Conservation (phyloP, 1,140 invertebrate species). For the Sycophila sp. region DNA sequence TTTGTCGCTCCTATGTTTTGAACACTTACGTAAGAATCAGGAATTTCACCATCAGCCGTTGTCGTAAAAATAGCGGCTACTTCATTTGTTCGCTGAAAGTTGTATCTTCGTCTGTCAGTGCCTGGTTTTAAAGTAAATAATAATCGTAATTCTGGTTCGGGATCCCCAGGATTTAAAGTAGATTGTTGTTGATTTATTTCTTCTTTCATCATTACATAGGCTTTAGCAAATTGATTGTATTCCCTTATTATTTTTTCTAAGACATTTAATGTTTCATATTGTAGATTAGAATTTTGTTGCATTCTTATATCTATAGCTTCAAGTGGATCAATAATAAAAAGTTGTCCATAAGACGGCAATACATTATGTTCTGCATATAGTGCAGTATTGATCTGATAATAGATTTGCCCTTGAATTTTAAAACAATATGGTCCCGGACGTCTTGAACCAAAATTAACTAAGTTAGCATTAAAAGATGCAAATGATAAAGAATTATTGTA, state of each 20-base stretch:
- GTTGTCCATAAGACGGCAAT: conserved; percentile 26
- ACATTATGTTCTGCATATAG: conserved; percentile 18
- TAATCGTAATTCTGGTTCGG: conserved; percentile 28
- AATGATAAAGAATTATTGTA: conserved; percentile 32
- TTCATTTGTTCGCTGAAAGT: conserved; percentile 41
- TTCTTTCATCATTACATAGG: conserved; percentile 37
- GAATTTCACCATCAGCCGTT: conserved; percentile 41
- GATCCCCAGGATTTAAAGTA: not conserved
- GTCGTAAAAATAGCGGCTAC: conserved; percentile 42
- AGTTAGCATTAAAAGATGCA: conserved; percentile 38
- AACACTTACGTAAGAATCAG: conserved; percentile 37
- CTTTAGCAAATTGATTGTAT: conserved; percentile 32
- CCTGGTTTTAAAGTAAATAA: conserved; percentile 34
- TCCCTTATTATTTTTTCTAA: conserved; percentile 22
- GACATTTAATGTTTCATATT: conserved; percentile 12
- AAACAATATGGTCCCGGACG: too few relatives aligned
- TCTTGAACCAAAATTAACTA: conserved; percentile 31
- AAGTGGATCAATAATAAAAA: conserved; percentile 26
- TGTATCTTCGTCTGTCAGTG: conserved; percentile 34
- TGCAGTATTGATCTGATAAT: conserved; percentile 5
- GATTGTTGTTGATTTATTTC: conserved; percentile 15
- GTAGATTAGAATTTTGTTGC: conserved; percentile 9
- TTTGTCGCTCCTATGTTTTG: conserved; percentile 24
- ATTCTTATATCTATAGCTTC: conserved; percentile 22
- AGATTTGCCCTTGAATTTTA: conserved; percentile 29